Conservation (phyloP, 2,888 invertebrate genomes). For the Tachina grossa region DNA sequence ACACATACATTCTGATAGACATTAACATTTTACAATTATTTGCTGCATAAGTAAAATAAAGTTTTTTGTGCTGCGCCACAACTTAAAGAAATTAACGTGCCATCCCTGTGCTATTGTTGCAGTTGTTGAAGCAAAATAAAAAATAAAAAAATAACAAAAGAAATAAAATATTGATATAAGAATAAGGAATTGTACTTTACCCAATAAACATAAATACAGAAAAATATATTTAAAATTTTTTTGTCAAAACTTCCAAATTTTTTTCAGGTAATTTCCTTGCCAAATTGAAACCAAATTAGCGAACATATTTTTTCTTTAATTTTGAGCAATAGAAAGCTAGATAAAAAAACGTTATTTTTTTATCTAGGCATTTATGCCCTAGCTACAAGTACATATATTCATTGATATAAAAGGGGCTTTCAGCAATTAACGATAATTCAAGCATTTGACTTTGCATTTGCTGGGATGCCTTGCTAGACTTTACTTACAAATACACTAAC, state of each 20-base stretch:
- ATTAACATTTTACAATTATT: conserved; percentile 50
- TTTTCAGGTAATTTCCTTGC: too few relatives aligned
- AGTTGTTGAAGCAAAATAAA: conserved; percentile 35
- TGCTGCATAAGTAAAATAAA: conserved; percentile 36
- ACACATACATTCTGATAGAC: neutral
- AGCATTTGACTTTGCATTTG: neutral
- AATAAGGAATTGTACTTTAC: conserved; percentile 35
- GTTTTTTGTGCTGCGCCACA: conserved; percentile 59
- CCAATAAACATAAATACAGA: neutral
- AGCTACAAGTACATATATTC: too few relatives aligned
- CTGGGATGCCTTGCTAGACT: conserved; percentile 39
- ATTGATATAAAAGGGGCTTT: too few relatives aligned
- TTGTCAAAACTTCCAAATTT: too few relatives aligned
- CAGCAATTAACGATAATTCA: too few relatives aligned
- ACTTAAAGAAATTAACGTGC: conserved; percentile 70
- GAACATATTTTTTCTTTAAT: too few relatives aligned
- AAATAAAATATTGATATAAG: conserved; percentile 30
- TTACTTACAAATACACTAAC: conserved; percentile 37
- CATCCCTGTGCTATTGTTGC: conserved; percentile 64
- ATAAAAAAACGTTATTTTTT: too few relatives aligned
- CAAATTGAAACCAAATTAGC: too few relatives aligned
- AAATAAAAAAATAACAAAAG: conserved; percentile 6
- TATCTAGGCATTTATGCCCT: too few relatives aligned
- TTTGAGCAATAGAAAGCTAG: too few relatives aligned
- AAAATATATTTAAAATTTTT: too few relatives aligned